Evolutionary conservation across 2,797 vertebrate species (phyloP), one percentile per base, ranked within the genome.

Genomic region (Muscicapa comitata): DNA sequence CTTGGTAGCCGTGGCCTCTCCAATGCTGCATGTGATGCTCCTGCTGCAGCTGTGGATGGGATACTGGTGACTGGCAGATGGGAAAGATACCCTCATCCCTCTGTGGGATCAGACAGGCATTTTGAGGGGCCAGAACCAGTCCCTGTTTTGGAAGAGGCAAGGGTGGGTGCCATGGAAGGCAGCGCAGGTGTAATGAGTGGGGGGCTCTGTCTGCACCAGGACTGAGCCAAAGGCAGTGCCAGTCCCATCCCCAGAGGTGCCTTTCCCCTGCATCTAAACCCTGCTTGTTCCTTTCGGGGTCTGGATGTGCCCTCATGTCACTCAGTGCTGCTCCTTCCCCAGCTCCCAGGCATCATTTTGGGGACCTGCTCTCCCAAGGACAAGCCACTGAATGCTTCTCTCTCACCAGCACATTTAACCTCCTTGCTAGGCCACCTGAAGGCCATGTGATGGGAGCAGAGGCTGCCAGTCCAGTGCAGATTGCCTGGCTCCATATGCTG

Each of bases 101-200:
- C 73, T 50, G 35, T 2, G 2, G 61, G 26, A 21, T 73, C 51
- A 53, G 55, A 24, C 7, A n/a, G 50, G 48, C 1, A 2, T 82
- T 59, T 2, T 1, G 6, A 4, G 29, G 5, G 3, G 6, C 6
- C 66, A 74, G 65, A 86, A 68, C 29, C 2, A 19, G 42, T 70
- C n/a, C 57, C 51, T 62, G 5, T 21, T 47, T 55, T 3, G 29
- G 38, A 13, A 2, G 4, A 42, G 18, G 35, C 45, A 55, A 20
- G n/a, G 48, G 31, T 74, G 48, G 26, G 6, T 33, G 17, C 29
- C 31, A 54, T 33, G 29, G 26, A 51, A 57, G 54, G 21, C 17
- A 24, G 45, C 0, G 0, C 26, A 29, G n/a, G 11, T 11, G 29
- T 43, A 11, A 8, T 0, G 0, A 63, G 10, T 17, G 5, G 55